These are phyloP conservation scores for Apamea monoglypha DNA, from an alignment of 2,888 invertebrate genomes.

Conservation along the genomic window DNA sequence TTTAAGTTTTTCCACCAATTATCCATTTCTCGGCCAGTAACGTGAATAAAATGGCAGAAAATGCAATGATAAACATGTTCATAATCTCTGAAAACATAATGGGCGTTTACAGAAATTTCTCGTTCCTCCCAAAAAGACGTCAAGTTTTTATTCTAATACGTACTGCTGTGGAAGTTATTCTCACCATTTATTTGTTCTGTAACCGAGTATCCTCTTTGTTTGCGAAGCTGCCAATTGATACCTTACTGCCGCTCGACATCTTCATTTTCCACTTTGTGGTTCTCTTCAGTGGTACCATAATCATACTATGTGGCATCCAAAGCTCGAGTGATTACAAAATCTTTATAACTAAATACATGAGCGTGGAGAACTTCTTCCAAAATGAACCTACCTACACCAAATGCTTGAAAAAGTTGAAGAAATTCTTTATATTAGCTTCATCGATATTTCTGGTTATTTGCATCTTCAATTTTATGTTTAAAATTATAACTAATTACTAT, in stretches of 20 bases:
- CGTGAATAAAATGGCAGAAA: constrained; percentile 10
- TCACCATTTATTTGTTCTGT: not conserved
- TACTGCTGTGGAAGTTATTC: constrained; percentile 10
- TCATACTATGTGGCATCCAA: not conserved
- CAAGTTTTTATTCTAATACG: not conserved
- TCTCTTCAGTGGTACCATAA: not conserved
- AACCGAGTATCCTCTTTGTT: not conserved
- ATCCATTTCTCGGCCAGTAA: not conserved
- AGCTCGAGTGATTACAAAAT: constrained; percentile 15
- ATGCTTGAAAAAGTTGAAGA: not conserved
- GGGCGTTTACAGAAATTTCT: constrained; percentile 43
- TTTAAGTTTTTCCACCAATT: not conserved
- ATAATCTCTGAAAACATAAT: constrained; percentile 27
- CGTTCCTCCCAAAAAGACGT: constrained; percentile 9
- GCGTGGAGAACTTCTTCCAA: not conserved
- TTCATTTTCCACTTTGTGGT: not conserved
- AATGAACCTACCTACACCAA: not conserved
- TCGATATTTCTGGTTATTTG: no score
- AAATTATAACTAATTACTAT: no score
- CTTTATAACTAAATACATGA: constrained; percentile 7
- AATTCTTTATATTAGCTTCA: not conserved
- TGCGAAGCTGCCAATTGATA: fast-evolving
- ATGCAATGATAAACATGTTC: constrained; percentile 24
- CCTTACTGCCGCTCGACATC: not conserved
- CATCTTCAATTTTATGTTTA: no score